Evolutionary conservation across 1,140 invertebrate species (phyloP), one percentile per base, ranked within the genome.

Genomic region (Trichogramma pretiosum): DNA sequence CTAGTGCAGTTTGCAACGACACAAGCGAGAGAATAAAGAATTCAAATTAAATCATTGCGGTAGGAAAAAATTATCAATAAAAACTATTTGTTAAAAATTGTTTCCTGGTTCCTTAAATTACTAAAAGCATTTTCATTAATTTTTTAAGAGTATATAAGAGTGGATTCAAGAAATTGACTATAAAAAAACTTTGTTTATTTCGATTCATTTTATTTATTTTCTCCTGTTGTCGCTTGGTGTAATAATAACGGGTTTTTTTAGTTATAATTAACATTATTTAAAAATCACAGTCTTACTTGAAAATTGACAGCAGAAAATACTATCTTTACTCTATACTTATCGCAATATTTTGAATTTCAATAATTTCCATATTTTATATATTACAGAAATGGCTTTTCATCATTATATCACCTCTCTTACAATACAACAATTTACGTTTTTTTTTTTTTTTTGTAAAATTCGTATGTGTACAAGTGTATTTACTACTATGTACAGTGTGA

Each of bases 221-320:
- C 43, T 51, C 23, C 36, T 50, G 45, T 46, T 46, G 13, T 51
- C 49, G 43, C 49, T 51, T 51, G 49, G 49, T 51, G 49, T 51
- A 51, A 41, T 51, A 58, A 57, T 54, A 52, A 52, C 53, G 41
- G 56, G 54, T 45, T 43, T 34, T 34, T 34, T 59, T 68, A 67
- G 62, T 62, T 65, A 64, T 59, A 64, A 58, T 65, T 64, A 67
- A 59, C 67, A 64, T n/a, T 67, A 64, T 65, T 69, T 67, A 67
- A 68, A 69, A 69, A 69, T 69, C 67, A 69, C 67, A 69, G 67
- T 70, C 67, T 70, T 70, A 68, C 64, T 70, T 69, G 63, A 70
- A 70, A 70, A 70, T 68, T 70, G 67, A 70, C 67, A 68, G 65
- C 67, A 67, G 65, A 70, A 70, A 70, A 70, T 68, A 68, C 65